Percentiles rank a stretch among this genome's conserved stretches.
Conservation (phyloP, 2,797 vertebrate genomes). For the Pipistrellus pipistrellus region DNA sequence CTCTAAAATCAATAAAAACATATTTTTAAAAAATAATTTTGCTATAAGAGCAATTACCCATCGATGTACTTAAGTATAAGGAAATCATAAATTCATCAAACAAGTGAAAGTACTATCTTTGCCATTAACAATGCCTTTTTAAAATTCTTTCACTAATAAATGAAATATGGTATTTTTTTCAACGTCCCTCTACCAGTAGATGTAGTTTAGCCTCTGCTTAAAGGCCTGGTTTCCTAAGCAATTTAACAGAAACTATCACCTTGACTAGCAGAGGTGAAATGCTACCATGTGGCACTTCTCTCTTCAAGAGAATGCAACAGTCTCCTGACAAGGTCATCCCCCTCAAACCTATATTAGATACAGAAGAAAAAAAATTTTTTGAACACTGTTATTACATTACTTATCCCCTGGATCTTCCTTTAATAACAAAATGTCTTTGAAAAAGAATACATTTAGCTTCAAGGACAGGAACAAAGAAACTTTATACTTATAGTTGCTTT, state of each 20-base stretch:
- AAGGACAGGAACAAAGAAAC: slow-evolving; percentile 46
- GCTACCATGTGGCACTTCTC: neutral
- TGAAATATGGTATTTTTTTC: slow-evolving; percentile 33
- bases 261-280: slow-evolving; percentile 26
- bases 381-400: neutral
- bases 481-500: slow-evolving; percentile 18
- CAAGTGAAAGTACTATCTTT: slow-evolving; percentile 20
- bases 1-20: no score
- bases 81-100: slow-evolving; percentile 46
- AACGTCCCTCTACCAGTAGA: neutral
- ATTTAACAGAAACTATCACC: slow-evolving; percentile 50
- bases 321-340: neutral
- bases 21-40: neutral
- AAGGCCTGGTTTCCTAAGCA: slow-evolving; percentile 26
- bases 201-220: slow-evolving; percentile 43
- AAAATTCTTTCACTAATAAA: slow-evolving; percentile 52
- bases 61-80: slow-evolving; percentile 54
- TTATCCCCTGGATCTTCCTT: slow-evolving; percentile 19
- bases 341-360: neutral
- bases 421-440: slow-evolving; percentile 31
- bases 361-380: neutral
- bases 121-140: slow-evolving; percentile 42
- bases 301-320: neutral
- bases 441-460: slow-evolving; percentile 49
- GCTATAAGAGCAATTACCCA: slow-evolving; percentile 23